These are phyloP conservation scores for Ornithoptera priamus DNA, from an alignment of 2,888 invertebrate genomes.

Conservation along the genomic window DNA sequence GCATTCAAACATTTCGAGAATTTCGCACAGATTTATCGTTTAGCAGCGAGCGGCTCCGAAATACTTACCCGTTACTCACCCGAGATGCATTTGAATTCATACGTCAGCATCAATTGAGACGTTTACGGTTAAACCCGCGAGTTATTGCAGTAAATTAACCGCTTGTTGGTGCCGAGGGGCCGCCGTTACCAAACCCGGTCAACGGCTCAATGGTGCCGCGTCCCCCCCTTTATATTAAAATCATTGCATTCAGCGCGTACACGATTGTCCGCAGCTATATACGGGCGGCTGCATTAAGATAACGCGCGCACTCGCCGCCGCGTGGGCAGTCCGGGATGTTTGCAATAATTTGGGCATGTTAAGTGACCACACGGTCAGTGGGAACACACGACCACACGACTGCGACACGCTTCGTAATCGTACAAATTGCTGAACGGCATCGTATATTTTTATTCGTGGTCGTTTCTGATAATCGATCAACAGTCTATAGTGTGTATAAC, in stretches of 20 bases:
- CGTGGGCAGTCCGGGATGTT: constrained; percentile 22
- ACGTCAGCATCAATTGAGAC: constrained; percentile 44
- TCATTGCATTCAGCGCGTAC: constrained; percentile 15
- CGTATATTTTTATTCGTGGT: neutral
- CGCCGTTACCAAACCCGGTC: constrained; percentile 16
- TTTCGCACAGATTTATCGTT: constrained; percentile 29
- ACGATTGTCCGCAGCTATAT: constrained; percentile 11
- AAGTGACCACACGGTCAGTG: constrained; percentile 5
- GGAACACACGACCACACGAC: constrained; percentile 11
- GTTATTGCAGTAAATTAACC: constrained; percentile 46
- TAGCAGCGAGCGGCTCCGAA: constrained; percentile 8
- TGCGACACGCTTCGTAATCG: neutral
- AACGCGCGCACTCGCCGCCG: constrained; percentile 4
- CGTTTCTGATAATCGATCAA: neutral
- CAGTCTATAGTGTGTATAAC: neutral
- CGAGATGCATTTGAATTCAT: constrained; percentile 39
- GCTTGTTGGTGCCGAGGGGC: constrained; percentile 34
- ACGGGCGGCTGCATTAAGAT: constrained; percentile 24
- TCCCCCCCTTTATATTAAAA: constrained; percentile 19
- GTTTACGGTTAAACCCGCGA: constrained; percentile 41
- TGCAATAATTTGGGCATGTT: constrained; percentile 23
- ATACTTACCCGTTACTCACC: constrained; percentile 28
- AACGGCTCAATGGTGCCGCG: constrained; percentile 29
- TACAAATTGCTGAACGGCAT: neutral
- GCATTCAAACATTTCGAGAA: constrained; percentile 17